Conservation (phyloP, 2,797 vertebrate species). For the Halcyon smyrnensis region DNA sequence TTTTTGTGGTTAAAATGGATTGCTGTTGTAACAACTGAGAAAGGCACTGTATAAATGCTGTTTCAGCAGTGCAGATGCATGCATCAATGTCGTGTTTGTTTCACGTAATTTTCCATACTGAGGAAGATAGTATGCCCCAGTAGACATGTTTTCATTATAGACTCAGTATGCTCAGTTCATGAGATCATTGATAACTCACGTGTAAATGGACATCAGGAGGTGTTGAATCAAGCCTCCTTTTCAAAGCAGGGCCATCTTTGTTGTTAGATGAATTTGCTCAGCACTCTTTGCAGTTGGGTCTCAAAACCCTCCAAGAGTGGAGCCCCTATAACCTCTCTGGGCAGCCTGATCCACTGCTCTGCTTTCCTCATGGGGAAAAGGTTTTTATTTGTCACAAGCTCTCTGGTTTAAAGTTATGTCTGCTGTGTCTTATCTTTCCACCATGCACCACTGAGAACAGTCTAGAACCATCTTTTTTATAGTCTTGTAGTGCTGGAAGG, state of each 20-base stretch:
- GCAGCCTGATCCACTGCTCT: not conserved
- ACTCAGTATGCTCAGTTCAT: slow-evolving; percentile 75
- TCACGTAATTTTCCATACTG: slow-evolving; percentile 79
- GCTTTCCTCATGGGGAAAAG: not conserved
- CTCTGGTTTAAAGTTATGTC: not conserved
- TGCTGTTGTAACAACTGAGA: not conserved
- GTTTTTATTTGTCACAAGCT: not conserved
- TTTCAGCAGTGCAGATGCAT: slow-evolving; percentile 24
- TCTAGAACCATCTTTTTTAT: not conserved
- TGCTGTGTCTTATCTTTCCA: not conserved
- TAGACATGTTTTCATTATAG: slow-evolving; percentile 81
- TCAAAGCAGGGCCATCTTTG: not conserved
- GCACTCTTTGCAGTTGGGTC: not conserved
- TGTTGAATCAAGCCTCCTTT: not conserved
- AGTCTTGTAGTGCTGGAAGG: not conserved
- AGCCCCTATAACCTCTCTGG: not conserved
- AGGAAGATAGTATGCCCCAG: slow-evolving; percentile 77
- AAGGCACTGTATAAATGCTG: slow-evolving; percentile 8
- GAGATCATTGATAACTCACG: not conserved
- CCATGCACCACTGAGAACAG: not conserved
- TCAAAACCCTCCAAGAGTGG: not conserved
- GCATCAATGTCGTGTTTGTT: slow-evolving; percentile 45
- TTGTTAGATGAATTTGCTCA: not conserved
- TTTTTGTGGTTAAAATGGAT: not conserved
- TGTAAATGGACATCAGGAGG: not conserved